Evolutionary conservation across 2,888 invertebrate species (phyloP), one percentile per base, ranked within the genome.

Genomic region (Acronicta psi): DNA sequence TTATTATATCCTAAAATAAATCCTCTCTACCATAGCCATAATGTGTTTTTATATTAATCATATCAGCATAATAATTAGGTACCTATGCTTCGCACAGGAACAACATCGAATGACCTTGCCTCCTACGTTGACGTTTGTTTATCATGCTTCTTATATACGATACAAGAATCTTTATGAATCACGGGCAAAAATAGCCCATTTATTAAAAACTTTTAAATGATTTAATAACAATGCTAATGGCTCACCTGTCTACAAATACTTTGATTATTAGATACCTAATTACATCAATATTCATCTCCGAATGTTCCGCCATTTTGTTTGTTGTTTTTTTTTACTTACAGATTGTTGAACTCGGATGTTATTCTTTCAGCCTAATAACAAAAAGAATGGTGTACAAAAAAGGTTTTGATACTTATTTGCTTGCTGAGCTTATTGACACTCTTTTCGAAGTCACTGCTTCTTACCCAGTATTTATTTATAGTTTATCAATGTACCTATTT

Each of bases 91-190:
- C 17, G 37, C 63, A 51, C 66, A 64, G 56, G 38, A 60, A 69
- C 59, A 59, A 58, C 44, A 63, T 38, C 34, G 18, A 64, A 67
- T 56, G 79, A 73, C 82, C 82, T 82, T 79, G 79, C 75, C 49
- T 73, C 81, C 82, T 73, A 83, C 81, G 65, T 60, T 43, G 58
- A 59, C 52, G 56, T 57, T 41, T 58, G 61, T 68, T 51, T 60
- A 75, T 46, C 49, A 46, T 51, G 23, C 47, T 59, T 43, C 36
- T 17, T 34, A n/a, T 34, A 34, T 55, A 52, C 1, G 43, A 55
- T 55, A 57, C 54, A 53, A 59, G 37, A 45, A 55, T 58, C 42
- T 55, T 53, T 42, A 18, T 61, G 71, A 62, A 65, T 73, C 62
- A 70, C 50, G 25, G 20, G 29, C 56, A 47, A 51, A 66, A 63